Conservation (phyloP, 1,140 invertebrate species). For the Drosophila oshimai region DNA sequence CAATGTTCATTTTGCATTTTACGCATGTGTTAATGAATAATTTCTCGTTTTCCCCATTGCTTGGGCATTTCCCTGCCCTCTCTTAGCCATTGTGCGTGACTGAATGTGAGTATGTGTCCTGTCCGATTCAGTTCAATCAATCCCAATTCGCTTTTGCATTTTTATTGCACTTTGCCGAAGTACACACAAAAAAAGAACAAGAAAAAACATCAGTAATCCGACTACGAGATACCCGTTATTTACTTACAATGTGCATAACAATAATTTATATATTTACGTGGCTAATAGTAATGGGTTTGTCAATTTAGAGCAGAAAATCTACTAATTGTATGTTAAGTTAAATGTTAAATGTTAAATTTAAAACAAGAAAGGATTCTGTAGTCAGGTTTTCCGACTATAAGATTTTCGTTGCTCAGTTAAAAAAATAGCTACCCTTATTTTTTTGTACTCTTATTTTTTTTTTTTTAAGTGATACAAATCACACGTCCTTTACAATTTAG, state of each 20-base stretch:
- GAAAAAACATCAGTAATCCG: background rate
- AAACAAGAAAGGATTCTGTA: too few species aligned
- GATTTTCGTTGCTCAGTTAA: too few species aligned
- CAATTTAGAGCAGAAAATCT: too few species aligned
- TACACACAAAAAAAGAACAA: background rate
- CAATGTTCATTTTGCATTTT: conserved; percentile 70
- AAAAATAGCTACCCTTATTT: too few species aligned
- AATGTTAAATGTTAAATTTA: too few species aligned
- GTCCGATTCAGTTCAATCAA: conserved; percentile 52
- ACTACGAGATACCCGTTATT: background rate
- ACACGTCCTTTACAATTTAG: too few species aligned
- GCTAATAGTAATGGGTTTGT: too few species aligned
- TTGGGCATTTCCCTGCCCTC: background rate
- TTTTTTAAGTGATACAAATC: too few species aligned
- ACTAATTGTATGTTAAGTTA: too few species aligned
- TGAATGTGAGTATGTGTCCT: conserved; percentile 28
- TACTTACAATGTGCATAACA: background rate
- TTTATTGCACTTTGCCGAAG: conserved; percentile 66
- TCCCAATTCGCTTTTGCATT: conserved; percentile 66
- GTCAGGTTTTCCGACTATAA: too few species aligned
- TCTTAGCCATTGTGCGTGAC: conserved; percentile 24
- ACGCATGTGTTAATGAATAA: conserved; percentile 81
- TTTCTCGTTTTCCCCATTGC: conserved; percentile 49
- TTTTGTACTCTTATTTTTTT: too few species aligned
- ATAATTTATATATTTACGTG: too few species aligned